Evolutionary conservation across 2,797 vertebrate species (phyloP).

Genomic region (Halcyon leucocephala): DNA sequence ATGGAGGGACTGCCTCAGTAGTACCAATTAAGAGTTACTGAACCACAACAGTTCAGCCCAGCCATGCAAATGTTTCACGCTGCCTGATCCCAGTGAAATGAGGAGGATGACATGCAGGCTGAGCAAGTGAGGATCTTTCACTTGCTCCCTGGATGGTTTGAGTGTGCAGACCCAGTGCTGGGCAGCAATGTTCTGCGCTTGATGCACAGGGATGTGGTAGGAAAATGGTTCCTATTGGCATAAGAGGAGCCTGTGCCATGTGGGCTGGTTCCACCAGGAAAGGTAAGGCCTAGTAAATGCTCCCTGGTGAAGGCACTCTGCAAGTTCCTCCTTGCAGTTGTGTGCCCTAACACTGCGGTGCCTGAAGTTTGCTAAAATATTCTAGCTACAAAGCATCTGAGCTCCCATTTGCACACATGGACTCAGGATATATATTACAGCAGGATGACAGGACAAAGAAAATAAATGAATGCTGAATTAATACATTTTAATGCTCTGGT

Average conservation of each 20-base stretch:
- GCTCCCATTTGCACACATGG: not conserved
- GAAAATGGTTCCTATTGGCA: not conserved
- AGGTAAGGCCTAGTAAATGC: not conserved
- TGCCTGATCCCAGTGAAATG: not conserved
- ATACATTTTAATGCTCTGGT: not conserved
- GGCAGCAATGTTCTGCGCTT: not conserved
- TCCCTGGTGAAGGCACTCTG: not conserved
- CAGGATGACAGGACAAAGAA: not conserved
- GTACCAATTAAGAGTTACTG: rapidly evolving
- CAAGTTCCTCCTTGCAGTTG: not conserved
- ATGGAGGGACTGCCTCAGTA: rapidly evolving
- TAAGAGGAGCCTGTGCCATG: not conserved
- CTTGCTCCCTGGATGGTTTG: not conserved
- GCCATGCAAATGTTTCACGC: not conserved
- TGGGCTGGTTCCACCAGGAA: not conserved
- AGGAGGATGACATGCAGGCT: not conserved
- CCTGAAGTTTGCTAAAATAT: not conserved
- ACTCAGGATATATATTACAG: not conserved
- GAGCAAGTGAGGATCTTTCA: rapidly evolving
- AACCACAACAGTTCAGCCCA: not conserved
- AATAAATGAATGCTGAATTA: not conserved
- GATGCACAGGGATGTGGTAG: not conserved
- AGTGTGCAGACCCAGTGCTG: rapidly evolving
- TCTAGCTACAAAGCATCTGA: not conserved
- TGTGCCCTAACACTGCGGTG: not conserved